Evolutionary conservation across 2,113 vertebrate species (phyloP).

Genomic region (Bubo blakistoni): DNA sequence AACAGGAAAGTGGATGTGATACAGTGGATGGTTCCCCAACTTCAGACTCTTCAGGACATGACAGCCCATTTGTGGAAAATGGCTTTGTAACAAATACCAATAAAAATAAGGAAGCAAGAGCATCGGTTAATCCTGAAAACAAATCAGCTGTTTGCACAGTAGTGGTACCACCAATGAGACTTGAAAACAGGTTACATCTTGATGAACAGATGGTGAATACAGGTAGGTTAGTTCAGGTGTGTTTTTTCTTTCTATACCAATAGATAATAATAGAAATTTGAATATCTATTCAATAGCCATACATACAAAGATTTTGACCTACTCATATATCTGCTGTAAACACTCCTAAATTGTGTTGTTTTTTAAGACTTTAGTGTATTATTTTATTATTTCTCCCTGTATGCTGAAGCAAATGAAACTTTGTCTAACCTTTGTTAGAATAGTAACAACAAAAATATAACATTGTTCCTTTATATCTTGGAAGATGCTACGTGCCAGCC

Average conservation of each 20-base stretch:
- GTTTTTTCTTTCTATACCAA: not conserved
- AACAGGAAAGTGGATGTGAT: constrained; percentile 92
- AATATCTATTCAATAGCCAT: not conserved
- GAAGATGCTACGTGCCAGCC: constrained; percentile 82
- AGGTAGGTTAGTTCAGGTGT: constrained; percentile 71
- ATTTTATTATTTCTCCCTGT: not conserved
- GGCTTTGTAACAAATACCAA: constrained; percentile 83
- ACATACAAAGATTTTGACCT: not conserved
- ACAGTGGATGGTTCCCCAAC: constrained; percentile 90
- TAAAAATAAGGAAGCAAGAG: constrained; percentile 76
- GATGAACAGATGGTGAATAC: constrained; percentile 76
- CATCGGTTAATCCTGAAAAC: constrained; percentile 75
- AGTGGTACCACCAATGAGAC: constrained; percentile 87
- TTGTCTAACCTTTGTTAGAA: not conserved
- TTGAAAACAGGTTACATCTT: constrained; percentile 79
- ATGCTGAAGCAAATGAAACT: not conserved
- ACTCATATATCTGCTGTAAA: not conserved
- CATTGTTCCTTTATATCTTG: not conserved
- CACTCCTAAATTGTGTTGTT: not conserved
- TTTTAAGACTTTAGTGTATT: not conserved
- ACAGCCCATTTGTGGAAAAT: constrained; percentile 84
- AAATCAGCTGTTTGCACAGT: constrained; percentile 87
- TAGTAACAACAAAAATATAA: not conserved
- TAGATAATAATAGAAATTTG: not conserved
- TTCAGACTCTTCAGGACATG: constrained; percentile 86